These are phyloP conservation scores for Australoheros facetus DNA, from an alignment of 2,797 vertebrate genomes.

Conservation along the genomic window DNA sequence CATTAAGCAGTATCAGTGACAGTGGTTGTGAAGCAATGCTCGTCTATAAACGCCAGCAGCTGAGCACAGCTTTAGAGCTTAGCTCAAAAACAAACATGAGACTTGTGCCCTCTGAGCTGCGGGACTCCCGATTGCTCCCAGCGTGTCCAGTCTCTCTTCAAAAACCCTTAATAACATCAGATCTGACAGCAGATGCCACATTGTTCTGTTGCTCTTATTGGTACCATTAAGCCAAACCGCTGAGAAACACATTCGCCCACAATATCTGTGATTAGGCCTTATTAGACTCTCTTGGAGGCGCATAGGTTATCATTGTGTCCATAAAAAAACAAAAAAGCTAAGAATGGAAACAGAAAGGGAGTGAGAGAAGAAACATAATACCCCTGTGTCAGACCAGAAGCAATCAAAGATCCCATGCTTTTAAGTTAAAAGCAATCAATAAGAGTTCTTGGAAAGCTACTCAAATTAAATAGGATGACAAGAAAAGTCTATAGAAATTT, in stretches of 20 bases:
- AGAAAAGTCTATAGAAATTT: background rate
- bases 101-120: slow-evolving; percentile 36
- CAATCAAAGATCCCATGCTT: background rate
- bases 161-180: slow-evolving; percentile 11
- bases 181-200: slow-evolving; percentile 4
- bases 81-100: slow-evolving; percentile 54
- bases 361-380: background rate
- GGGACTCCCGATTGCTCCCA: slow-evolving; percentile 16
- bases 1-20: slow-evolving; percentile 26
- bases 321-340: slow-evolving; percentile 11
- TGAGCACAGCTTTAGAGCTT: slow-evolving; percentile 56
- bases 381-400: background rate
- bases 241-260: background rate
- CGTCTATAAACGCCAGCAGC: slow-evolving; percentile 40
- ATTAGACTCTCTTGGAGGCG: slow-evolving; percentile 12
- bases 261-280: background rate
- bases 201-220: background rate
- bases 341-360: slow-evolving; percentile 8
- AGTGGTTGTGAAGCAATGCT: slow-evolving; percentile 10
- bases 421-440: background rate
- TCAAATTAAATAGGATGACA: background rate
- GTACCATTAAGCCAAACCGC: background rate
- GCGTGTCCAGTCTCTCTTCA: slow-evolving; percentile 14
- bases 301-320: slow-evolving; percentile 23
- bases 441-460: background rate